phyloP scores from a whole-genome alignment of 2,888 invertebrate genomes.

The Limnephilus lunatus region DNA sequence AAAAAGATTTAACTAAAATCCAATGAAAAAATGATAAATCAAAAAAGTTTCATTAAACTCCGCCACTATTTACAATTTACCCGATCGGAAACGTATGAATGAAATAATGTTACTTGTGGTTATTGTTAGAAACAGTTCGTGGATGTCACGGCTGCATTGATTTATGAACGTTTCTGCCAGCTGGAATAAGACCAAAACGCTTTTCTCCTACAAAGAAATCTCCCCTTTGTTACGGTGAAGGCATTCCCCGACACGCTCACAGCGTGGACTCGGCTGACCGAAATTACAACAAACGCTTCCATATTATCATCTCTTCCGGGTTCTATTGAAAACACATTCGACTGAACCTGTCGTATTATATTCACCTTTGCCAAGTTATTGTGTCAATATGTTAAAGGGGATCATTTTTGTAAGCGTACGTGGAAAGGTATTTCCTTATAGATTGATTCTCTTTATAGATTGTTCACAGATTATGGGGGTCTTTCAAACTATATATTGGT shows the following conservation, averaged over 20 bases:
- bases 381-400: not conserved
- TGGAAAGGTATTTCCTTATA: not conserved
- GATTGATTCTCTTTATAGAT: not conserved
- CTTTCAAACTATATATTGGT: too few species aligned
- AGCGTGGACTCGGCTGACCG: slow-evolving; percentile 44
- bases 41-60: not conserved
- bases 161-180: slow-evolving; percentile 53
- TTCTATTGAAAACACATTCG: not conserved
- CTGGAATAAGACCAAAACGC: slow-evolving; percentile 44
- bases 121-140: slow-evolving; percentile 26
- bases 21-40: not conserved
- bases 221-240: slow-evolving; percentile 47
- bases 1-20: too few species aligned
- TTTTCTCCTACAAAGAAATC: slow-evolving; percentile 50
- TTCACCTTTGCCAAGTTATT: not conserved
- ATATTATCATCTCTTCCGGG: slow-evolving; percentile 14
- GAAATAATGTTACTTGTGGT: slow-evolving; percentile 15
- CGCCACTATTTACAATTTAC: not conserved
- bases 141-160: slow-evolving; percentile 43
- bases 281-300: slow-evolving; percentile 47
- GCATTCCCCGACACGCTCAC: slow-evolving; percentile 49
- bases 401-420: not conserved
- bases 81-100: slow-evolving; percentile 22
- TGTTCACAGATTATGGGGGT: not conserved
- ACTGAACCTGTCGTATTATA: not conserved